phyloP scores from a whole-genome alignment of 2,888 invertebrate genomes.

The Ennomos fuscantarius region DNA sequence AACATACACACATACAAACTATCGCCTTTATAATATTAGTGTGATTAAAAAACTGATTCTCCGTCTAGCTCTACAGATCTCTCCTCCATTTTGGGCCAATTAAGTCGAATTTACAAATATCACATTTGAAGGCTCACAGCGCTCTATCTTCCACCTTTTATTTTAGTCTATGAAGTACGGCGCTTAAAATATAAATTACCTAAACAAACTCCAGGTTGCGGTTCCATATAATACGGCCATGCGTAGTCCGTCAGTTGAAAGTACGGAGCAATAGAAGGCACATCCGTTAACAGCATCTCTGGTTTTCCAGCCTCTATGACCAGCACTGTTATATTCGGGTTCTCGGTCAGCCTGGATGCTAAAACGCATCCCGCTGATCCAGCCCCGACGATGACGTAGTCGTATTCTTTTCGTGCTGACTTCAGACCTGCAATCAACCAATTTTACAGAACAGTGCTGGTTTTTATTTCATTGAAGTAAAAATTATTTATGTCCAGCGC shows the following conservation, averaged over 20 bases:
- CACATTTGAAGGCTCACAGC: too few relatives aligned
- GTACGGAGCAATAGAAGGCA: conserved; percentile 82
- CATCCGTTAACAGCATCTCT: conserved; percentile 75
- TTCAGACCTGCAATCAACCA: conserved; percentile 57
- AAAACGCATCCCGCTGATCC: conserved; percentile 85
- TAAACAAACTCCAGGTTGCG: conserved; percentile 81
- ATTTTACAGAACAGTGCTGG: not conserved
- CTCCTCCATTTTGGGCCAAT: too few relatives aligned
- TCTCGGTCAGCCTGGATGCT: conserved; percentile 79
- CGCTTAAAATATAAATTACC: conserved; percentile 44
- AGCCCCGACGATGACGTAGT: conserved; percentile 84
- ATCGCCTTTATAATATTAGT: too few relatives aligned
- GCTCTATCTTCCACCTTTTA: too few relatives aligned
- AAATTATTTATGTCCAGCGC: not conserved
- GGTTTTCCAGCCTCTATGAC: conserved; percentile 85
- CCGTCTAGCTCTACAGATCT: too few relatives aligned
- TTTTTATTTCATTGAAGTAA: not conserved
- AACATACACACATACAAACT: too few relatives aligned
- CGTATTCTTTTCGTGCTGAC: conserved; percentile 75
- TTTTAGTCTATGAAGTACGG: too few relatives aligned
- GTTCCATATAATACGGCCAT: conserved; percentile 87
- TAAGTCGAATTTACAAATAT: too few relatives aligned
- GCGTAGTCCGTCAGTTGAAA: conserved; percentile 85
- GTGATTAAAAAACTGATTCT: too few relatives aligned
- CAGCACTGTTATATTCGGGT: conserved; percentile 82